Evolutionary conservation across 2,113 vertebrate genomes (phyloP).

Genomic region (Raphicerus campestris): DNA sequence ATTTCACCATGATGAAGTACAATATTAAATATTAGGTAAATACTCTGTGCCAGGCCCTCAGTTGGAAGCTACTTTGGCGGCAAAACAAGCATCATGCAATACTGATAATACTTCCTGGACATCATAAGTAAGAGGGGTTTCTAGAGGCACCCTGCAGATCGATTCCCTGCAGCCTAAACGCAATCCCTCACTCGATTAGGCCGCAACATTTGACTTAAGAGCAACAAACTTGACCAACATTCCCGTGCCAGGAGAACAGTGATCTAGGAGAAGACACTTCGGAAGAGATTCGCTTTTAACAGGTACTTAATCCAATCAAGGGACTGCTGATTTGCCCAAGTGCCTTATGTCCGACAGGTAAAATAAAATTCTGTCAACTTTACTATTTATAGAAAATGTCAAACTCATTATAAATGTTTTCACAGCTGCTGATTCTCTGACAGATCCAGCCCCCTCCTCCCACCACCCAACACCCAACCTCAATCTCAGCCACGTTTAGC

Average conservation of each 20-base stretch:
- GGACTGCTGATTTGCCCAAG: background rate
- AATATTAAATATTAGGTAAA: background rate
- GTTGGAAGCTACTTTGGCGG: background rate
- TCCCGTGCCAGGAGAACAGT: background rate
- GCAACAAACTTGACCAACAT: background rate
- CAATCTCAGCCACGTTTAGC: background rate
- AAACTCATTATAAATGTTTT: slow-evolving; percentile 24
- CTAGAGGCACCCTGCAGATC: background rate
- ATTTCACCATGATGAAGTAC: background rate
- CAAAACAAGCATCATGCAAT: background rate
- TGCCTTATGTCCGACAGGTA: background rate
- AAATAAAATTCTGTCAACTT: background rate
- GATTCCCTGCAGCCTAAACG: background rate
- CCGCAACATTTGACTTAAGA: background rate
- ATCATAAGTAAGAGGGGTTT: background rate
- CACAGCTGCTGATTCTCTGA: slow-evolving; percentile 4
- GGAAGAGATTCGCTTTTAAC: background rate
- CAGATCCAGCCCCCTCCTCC: background rate
- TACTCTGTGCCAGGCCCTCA: background rate
- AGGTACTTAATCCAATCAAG: background rate
- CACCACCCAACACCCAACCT: background rate
- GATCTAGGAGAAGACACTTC: background rate
- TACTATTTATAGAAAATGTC: slow-evolving; percentile 25
- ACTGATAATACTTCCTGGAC: background rate
- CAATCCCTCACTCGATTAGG: background rate